A percentile compares a stretch with the other conserved stretches of the same genome.
Evolutionary conservation across 2,888 invertebrate species (phyloP).

Genomic region (Cataglyphis altisquamis): DNA sequence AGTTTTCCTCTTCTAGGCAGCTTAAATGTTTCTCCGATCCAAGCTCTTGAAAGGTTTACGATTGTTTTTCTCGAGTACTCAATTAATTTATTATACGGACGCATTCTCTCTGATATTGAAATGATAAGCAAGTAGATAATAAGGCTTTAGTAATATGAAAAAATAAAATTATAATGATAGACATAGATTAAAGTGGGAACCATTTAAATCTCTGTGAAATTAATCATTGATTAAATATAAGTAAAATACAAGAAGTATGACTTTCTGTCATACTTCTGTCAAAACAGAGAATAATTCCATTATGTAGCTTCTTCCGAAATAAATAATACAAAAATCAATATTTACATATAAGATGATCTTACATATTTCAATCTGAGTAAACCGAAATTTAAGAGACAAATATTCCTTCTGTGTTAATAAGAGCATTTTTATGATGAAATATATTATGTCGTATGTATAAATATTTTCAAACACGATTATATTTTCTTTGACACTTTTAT

Average conservation of each 20-base stretch:
- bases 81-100: constrained; percentile 33
- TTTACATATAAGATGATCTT: background rate
- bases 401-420: background rate
- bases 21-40: background rate
- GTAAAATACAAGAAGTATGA: background rate
- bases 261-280: background rate
- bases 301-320: background rate
- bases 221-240: background rate
- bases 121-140: constrained; percentile 16
- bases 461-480: background rate
- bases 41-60: constrained; percentile 31
- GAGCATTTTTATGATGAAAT: constrained; percentile 45
- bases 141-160: background rate
- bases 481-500: constrained; percentile 18
- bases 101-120: constrained; percentile 1
- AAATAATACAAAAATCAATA: background rate
- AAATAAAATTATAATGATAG: background rate
- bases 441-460: background rate
- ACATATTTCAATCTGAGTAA: background rate
- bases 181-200: background rate
- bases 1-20: constrained; percentile 9
- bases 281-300: background rate
- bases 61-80: constrained; percentile 28
- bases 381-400: background rate
- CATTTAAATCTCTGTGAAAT: background rate